Evolutionary conservation across 2,888 invertebrate genomes (phyloP).

Genomic region (Agrilus biguttatus): DNA sequence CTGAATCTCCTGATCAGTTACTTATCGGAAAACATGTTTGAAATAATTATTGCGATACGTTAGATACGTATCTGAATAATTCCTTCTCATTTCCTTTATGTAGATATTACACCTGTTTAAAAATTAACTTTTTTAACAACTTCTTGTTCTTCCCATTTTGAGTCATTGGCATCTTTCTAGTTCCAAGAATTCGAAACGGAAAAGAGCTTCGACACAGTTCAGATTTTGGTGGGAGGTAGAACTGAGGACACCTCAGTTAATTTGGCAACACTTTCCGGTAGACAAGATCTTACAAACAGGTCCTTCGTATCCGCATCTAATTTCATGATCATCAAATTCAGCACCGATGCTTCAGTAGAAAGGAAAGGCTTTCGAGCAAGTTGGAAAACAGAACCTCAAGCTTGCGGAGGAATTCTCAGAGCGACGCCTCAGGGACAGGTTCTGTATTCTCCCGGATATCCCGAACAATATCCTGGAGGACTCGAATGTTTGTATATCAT

Average conservation of each 20-base stretch:
- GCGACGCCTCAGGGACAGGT: conserved; percentile 83
- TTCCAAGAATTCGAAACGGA: conserved; percentile 98
- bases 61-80: no score
- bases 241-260: conserved; percentile 88
- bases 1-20: no score
- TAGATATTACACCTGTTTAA: no score
- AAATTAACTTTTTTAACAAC: no score
- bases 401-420: conserved; percentile 75
- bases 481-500: conserved; percentile 89
- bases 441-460: conserved; percentile 82
- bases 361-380: conserved; percentile 85
- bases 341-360: conserved; percentile 86
- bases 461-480: conserved; percentile 88
- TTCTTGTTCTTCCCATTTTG: background rate
- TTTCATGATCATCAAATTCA: conserved; percentile 95
- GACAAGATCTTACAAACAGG: conserved; percentile 69
- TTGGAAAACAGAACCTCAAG: conserved; percentile 89
- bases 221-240: conserved; percentile 87
- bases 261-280: conserved; percentile 83
- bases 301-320: conserved; percentile 90
- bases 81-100: no score
- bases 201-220: conserved; percentile 90
- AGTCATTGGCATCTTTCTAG: conserved; percentile 26
- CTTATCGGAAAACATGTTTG: no score
- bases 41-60: no score